A percentile compares a stretch with the other conserved stretches of the same genome.
These are phyloP conservation scores for Drosophila multiciliata DNA, from an alignment of 2,888 invertebrate genomes.

Conservation along the genomic window DNA sequence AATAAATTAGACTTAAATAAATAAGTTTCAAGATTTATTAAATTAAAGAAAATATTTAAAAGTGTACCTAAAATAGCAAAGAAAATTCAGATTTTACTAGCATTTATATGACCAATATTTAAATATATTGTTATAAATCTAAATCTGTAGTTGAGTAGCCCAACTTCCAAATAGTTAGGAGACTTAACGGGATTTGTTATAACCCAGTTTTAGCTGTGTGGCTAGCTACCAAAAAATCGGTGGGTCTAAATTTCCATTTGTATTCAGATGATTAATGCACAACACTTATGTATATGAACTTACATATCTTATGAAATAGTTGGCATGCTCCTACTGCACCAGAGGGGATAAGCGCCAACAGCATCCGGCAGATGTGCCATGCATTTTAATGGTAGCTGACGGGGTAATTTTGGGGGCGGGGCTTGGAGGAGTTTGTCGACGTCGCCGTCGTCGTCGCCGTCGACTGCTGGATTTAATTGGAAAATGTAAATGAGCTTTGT, in stretches of 20 bases:
- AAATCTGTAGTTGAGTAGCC: neutral
- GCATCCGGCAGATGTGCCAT: slow-evolving; percentile 67
- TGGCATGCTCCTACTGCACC: slow-evolving; percentile 22
- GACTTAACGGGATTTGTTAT: neutral
- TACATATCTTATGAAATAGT: slow-evolving; percentile 52
- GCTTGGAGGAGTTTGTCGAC: slow-evolving; percentile 1
- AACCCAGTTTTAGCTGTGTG: neutral
- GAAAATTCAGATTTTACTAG: neutral
- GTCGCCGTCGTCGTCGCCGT: slow-evolving; percentile 8
- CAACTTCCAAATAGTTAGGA: neutral
- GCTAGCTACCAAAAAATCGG: neutral
- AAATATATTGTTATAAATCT: neutral
- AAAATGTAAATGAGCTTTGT: slow-evolving; percentile 83
- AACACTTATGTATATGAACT: slow-evolving; percentile 21
- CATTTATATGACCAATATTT: neutral
- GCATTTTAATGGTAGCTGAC: slow-evolving; percentile 5
- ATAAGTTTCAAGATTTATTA: neutral
- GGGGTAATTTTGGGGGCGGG: neutral
- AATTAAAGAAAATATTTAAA: neutral
- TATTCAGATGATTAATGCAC: slow-evolving; percentile 20
- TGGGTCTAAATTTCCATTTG: slow-evolving; percentile 10
- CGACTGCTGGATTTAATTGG: slow-evolving; percentile 81
- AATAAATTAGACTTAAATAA: neutral
- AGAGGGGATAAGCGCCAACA: slow-evolving; percentile 39
- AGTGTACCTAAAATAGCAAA: neutral